Evolutionary conservation across 2,113 vertebrate genomes (phyloP).

Genomic region (Ceyx cyanopectus): DNA sequence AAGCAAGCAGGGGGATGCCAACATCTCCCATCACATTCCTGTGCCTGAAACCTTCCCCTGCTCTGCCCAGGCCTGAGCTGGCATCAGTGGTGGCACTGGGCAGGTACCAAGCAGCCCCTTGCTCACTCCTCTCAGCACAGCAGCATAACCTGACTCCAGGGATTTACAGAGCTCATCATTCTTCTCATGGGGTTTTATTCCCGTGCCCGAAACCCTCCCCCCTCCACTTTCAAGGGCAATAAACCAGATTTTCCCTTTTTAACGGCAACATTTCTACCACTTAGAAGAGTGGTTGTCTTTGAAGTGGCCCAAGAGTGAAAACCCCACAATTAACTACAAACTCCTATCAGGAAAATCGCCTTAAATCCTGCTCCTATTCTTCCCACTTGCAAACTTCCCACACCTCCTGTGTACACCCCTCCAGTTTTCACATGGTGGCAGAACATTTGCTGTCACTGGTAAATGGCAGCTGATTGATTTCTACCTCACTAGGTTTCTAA

Average conservation of each 20-base stretch:
- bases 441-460: neutral
- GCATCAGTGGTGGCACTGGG: neutral
- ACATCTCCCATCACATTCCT: fast-evolving
- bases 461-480: neutral
- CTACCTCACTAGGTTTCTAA: neutral
- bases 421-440: neutral
- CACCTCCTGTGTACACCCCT: neutral
- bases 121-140: fast-evolving
- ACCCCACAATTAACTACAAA: neutral
- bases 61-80: neutral
- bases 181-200: neutral
- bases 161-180: neutral
- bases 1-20: neutral
- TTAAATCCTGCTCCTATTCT: neutral
- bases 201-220: neutral
- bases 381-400: neutral
- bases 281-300: neutral
- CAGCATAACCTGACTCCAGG: neutral
- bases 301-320: neutral
- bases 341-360: neutral
- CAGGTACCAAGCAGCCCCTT: neutral
- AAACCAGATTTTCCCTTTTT: neutral
- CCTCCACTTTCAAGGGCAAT: neutral
- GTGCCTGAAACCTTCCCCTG: neutral
- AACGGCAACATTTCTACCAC: neutral